Base-by-base conservation (phyloP, 2,888 invertebrate species). In the Nemoura dubitans region DNA sequence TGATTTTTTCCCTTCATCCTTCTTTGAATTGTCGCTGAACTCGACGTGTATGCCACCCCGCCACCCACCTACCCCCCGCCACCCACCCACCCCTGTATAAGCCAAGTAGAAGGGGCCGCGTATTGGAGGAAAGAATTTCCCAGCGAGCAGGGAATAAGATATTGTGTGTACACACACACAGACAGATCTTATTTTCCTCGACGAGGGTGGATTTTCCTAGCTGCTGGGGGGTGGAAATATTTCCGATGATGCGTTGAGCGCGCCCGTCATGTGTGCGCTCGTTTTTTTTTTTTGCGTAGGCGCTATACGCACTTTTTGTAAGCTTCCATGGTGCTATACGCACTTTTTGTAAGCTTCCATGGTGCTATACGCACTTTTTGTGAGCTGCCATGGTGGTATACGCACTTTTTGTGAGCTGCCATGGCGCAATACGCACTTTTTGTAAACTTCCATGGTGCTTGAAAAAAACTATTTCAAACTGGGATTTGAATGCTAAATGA, bases 81-180 rank as follows among this genome's bases (percentile, higher is more conserved):
- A 59, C 2, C 59, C 21, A 36, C 36, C 59, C 59, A 59, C 59
- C 59, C 21, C 59, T 21, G 36, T 59, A 14, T 59, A 59, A 21
- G 59, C 16, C 59, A 59, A 21, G 59, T 7, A 21, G 10, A 6
- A 21, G 16, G 16, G 10, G 59, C 59, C 21, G 59, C 21, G 21
- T 7, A 59, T 59, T 21, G 43, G 43, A 5, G 43, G 16, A 30
- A 43, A 59, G 29, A 59, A 28, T 27, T 76, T 28, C 16, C 76
- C 43, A 1, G 43, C 76, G 3, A 76, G 83, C n/a, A 83, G 5
- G 59, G 76, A 84, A 84, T 84, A 84, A 84, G 76, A 76, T 84
- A 84, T 84, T 84, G 28, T 84, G 16, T 81, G 28, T 21, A 59
- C 28, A 84, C 76, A 76, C 28, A 14, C 30, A 83, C 29, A 76